Percentiles rank a stretch among this genome's conserved stretches.
Evolutionary conservation across 2,797 vertebrate species (phyloP).

Genomic region (Manis javanica): DNA sequence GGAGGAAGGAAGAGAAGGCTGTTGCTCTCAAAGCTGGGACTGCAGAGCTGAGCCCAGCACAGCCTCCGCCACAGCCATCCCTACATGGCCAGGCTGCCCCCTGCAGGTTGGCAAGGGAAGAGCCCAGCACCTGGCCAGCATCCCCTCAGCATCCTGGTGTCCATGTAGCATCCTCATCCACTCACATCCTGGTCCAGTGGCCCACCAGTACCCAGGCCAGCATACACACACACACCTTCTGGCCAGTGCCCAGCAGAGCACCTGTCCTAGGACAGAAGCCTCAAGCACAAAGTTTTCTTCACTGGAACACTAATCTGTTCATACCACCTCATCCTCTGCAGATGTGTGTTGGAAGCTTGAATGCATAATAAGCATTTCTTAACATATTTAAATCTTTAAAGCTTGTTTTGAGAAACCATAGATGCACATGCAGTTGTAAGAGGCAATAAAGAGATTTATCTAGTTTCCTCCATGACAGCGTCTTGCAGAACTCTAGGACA

Average conservation of each 20-base stretch:
- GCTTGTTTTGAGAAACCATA: background rate
- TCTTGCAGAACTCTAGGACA: background rate
- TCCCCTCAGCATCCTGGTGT: background rate
- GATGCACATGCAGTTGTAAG: background rate
- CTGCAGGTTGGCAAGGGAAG: background rate
- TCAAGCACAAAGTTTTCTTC: background rate
- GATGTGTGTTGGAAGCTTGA: background rate
- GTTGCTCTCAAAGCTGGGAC: background rate
- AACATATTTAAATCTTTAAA: background rate
- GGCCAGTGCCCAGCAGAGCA: background rate
- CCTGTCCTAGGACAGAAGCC: background rate
- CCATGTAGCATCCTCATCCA: background rate
- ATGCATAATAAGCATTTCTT: background rate
- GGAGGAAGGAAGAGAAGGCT: background rate
- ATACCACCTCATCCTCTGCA: background rate
- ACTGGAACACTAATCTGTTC: background rate
- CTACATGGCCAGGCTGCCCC: slow-evolving; percentile 71
- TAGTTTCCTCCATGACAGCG: too few species aligned
- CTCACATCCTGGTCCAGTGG: background rate
- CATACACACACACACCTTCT: background rate
- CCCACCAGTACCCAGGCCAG: background rate
- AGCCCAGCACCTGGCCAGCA: background rate
- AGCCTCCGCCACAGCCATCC: background rate
- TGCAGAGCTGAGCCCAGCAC: background rate
- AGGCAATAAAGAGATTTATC: background rate